These are phyloP conservation scores for Diplolepis rosae DNA, from an alignment of 2,888 invertebrate species.

Conservation along the genomic window DNA sequence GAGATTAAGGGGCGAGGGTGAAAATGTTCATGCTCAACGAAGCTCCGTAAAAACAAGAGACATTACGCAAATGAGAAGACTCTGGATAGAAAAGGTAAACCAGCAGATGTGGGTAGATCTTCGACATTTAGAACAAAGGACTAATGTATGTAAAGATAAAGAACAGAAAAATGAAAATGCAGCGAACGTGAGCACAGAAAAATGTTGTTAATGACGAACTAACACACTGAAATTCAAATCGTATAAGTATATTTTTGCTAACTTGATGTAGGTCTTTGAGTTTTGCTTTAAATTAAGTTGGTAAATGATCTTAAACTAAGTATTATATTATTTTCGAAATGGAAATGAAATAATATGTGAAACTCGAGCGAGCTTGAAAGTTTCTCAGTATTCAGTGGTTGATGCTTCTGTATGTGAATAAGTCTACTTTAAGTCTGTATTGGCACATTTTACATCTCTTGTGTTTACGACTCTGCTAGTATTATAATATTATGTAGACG, in stretches of 20 bases:
- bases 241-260: too few relatives aligned
- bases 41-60: slow-evolving; percentile 40
- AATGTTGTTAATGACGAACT: slow-evolving; percentile 30
- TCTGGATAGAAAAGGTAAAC: slow-evolving; percentile 5
- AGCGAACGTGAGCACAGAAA: slow-evolving; percentile 16
- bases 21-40: slow-evolving; percentile 40
- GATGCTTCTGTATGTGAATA: not conserved
- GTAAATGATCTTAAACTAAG: too few relatives aligned
- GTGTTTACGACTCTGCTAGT: slow-evolving; percentile 25
- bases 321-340: too few relatives aligned
- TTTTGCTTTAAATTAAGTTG: too few relatives aligned
- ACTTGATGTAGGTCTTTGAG: too few relatives aligned
- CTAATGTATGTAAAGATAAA: slow-evolving; percentile 23
- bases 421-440: slow-evolving; percentile 9
- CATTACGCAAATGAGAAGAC: slow-evolving; percentile 47
- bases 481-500: slow-evolving; percentile 32
- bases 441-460: slow-evolving; percentile 4
- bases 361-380: not conserved
- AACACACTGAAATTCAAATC: slow-evolving; percentile 16
- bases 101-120: not conserved
- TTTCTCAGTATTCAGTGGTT: not conserved
- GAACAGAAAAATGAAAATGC: not conserved
- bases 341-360: too few relatives aligned
- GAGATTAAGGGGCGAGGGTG: slow-evolving; percentile 16
- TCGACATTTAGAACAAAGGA: slow-evolving; percentile 4